Percentiles rank a stretch among this genome's conserved stretches.
phyloP scores from a whole-genome alignment of 2,797 vertebrate genomes.

The Pipistrellus kuhlii region DNA sequence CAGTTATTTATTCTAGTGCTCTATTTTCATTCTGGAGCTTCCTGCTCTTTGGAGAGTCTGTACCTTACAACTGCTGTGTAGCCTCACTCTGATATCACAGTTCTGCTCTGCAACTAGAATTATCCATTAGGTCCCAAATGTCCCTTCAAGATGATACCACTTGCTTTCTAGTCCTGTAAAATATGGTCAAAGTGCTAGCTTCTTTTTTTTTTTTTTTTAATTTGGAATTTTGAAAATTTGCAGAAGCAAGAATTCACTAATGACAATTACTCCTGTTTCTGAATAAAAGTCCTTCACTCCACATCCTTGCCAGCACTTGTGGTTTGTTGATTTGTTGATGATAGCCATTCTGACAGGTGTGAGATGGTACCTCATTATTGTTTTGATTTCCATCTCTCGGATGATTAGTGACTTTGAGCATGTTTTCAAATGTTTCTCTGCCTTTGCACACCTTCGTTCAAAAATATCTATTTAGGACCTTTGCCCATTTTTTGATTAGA shows the following conservation, averaged over 20 bases:
- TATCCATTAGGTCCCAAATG: not conserved
- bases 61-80: not conserved
- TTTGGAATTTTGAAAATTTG: conserved; percentile 54
- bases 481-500: too few species aligned
- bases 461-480: too few species aligned
- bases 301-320: too few species aligned
- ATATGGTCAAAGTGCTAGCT: not conserved
- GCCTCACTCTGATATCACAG: not conserved
- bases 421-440: too few species aligned
- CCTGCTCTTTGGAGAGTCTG: not conserved
- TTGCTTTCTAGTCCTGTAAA: conserved; percentile 42
- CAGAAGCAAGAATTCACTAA: conserved; percentile 36
- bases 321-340: too few species aligned
- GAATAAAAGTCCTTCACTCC: conserved; percentile 46
- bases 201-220: conserved; percentile 42
- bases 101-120: conserved; percentile 5
- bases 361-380: too few species aligned
- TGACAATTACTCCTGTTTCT: conserved; percentile 31
- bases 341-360: too few species aligned
- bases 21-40: not conserved
- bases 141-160: not conserved
- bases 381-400: too few species aligned
- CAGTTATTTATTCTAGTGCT: conserved; percentile 6
- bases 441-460: too few species aligned
- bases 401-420: too few species aligned